A percentile compares a stretch with the other conserved stretches of the same genome.
phyloP scores from a whole-genome alignment of 2,797 vertebrate genomes.

The Labeo calbasu region DNA sequence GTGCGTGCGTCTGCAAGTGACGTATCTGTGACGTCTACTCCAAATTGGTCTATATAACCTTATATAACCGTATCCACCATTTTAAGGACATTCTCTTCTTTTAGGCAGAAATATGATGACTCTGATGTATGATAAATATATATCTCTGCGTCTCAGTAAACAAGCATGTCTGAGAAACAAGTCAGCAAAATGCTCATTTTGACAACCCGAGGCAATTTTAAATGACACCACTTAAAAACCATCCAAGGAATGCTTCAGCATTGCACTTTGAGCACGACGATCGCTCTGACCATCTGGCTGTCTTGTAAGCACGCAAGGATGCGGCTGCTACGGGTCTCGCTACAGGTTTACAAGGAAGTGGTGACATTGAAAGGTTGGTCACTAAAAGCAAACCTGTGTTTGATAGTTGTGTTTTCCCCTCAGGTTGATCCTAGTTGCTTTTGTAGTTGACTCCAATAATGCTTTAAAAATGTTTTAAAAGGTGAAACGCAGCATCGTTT shows the following conservation, averaged over 20 bases:
- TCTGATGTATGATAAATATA: not conserved
- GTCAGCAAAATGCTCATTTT: slow-evolving; percentile 32
- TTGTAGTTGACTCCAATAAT: slow-evolving; percentile 63
- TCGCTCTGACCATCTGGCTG: slow-evolving; percentile 59
- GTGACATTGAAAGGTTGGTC: slow-evolving; percentile 62
- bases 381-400: slow-evolving; percentile 72
- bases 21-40: no score
- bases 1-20: no score
- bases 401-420: slow-evolving; percentile 55
- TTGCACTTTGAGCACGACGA: slow-evolving; percentile 45
- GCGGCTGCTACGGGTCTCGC: slow-evolving; percentile 17
- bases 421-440: slow-evolving; percentile 41
- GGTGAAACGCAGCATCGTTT: slow-evolving; percentile 46
- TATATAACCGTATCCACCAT: not conserved
- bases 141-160: not conserved
- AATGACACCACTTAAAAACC: slow-evolving; percentile 50
- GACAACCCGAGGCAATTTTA: slow-evolving; percentile 17
- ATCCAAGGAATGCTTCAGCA: slow-evolving; percentile 39
- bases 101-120: no score
- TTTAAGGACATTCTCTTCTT: not conserved
- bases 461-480: slow-evolving; percentile 59
- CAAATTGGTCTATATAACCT: not conserved
- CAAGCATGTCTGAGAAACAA: not conserved
- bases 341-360: slow-evolving; percentile 35
- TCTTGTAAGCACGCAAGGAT: slow-evolving; percentile 47